Evolutionary conservation across 2,888 invertebrate genomes (phyloP), one percentile per base, ranked within the genome.

Genomic region (Digitonthophagus gazella): DNA sequence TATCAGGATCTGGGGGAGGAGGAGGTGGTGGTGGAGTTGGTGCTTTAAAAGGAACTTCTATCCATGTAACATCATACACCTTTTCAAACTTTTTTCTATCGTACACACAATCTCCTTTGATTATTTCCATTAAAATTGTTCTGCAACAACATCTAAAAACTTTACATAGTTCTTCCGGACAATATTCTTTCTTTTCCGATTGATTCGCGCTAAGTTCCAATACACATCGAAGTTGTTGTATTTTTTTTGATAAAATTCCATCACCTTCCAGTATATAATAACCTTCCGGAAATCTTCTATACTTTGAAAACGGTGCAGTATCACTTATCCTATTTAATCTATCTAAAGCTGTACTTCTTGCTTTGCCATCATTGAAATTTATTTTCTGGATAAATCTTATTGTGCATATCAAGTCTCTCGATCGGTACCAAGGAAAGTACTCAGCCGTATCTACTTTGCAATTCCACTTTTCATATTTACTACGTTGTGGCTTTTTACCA

Each of bases 61-160:
- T 61, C 61, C 61, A 61, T 8, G 20, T 20, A 20, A 61, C 61
- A 6, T 61, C 16, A 61, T 18, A 61, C n/a, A 18, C n/a, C 18
- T 18, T n/a, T 14, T 61, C 61, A 19, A 61, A 61, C n/a, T 61
- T 61, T 20, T 61, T 61, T 14, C 61, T 61, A 61, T 61, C 61
- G n/a, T 18, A 61, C n/a, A 61, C 61, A 8, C 18, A 16, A n/a
- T 18, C 19, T 18, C 61, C 61, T 61, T 61, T 61, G n/a, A 20
- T 6, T 11, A 61, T 18, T 61, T 18, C 19, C n/a, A 14, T 19
- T n/a, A 61, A 16, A 19, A 61, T 61, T n/a, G n/a, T 20, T 5
- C 18, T 61, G 8, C 19, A 18, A 19, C 19, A 18, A 61, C 61
- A 18, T 20, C 61, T 61, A 18, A 16, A 61, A 61, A 18, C n/a